These are phyloP conservation scores for Heterodera carotae DNA, from an alignment of 1,140 invertebrate genomes.

Conservation along the genomic window DNA sequence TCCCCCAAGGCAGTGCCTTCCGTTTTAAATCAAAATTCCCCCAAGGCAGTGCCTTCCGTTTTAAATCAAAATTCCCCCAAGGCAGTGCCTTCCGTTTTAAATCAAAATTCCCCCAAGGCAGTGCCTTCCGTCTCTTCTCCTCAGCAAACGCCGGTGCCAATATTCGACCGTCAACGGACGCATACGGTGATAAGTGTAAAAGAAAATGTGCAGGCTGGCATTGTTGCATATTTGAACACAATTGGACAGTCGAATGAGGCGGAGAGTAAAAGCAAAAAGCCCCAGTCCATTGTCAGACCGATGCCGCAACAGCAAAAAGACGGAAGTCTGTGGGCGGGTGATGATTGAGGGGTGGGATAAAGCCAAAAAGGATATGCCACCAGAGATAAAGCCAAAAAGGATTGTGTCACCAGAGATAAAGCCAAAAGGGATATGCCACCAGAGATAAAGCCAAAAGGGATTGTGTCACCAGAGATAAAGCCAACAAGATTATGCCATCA, in stretches of 20 bases:
- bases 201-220: slow-evolving; percentile 29
- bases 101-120: neutral
- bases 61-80: too few relatives aligned
- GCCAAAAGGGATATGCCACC: too few relatives aligned
- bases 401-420: too few relatives aligned
- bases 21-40: too few relatives aligned
- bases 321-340: neutral
- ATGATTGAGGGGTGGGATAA: neutral
- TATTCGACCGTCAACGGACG: slow-evolving; percentile 52
- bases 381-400: too few relatives aligned
- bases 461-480: too few relatives aligned
- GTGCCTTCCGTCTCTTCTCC: neutral
- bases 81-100: too few relatives aligned
- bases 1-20: too few relatives aligned
- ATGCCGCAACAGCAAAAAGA: slow-evolving; percentile 53
- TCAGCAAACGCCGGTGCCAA: slow-evolving; percentile 23
- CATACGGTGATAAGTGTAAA: slow-evolving; percentile 57
- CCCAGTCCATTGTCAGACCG: slow-evolving; percentile 59
- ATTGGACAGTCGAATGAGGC: neutral
- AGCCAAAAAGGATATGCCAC: too few relatives aligned
- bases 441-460: too few relatives aligned
- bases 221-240: neutral
- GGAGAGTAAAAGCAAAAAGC: slow-evolving; percentile 32
- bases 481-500: too few relatives aligned
- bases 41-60: too few relatives aligned